Evolutionary conservation across 2,113 vertebrate genomes (phyloP), one percentile per base, ranked within the genome.

Genomic region (Pollimyrus isidori): DNA sequence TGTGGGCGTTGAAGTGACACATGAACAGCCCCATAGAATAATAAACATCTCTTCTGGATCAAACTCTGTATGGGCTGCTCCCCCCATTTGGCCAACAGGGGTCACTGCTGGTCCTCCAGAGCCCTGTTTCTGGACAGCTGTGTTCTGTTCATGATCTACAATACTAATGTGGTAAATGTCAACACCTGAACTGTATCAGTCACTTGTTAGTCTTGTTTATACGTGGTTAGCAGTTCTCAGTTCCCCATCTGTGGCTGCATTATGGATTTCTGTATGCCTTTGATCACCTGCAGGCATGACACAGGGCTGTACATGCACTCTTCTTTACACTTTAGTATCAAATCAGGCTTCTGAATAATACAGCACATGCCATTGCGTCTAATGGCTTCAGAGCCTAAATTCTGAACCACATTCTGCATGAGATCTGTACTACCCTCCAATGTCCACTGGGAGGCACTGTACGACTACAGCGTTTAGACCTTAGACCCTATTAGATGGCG

Each of bases 371-470:
- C n/a, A 35, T 35, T 1, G 1, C 17, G 26, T 13, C 30, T 35
- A 35, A 73, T 30, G 69, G n/a, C 65, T 10, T 73, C 26, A 26
- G 9, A 73, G 13, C 26, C 10, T 30, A 26, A 69, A 73, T 73
- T 26, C 26, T 35, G 10, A 73, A 73, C 30, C 30, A 17, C 13
- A 1, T 56, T 19, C 19, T 21, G 53, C 17, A 21, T 52, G 50
- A 52, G 50, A 52, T 30, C 45, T 46, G 35, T 88, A 23, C 7
- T 17, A 69, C 56, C 58, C 17, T 13, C 9, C 39, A 45, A n/a
- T 88, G 11, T 88, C 58, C 87, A 88, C 87, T 13, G 13, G 58
- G 45, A 23, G 87, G 87, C 87, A 88, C 42, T 62, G 58, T 21
- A 69, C 17, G 23, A n/a, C 42, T 42, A 88, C 42, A 45, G 2